Base-by-base conservation (phyloP, 2,113 vertebrate species). In the Macheiramphus alcinus region DNA sequence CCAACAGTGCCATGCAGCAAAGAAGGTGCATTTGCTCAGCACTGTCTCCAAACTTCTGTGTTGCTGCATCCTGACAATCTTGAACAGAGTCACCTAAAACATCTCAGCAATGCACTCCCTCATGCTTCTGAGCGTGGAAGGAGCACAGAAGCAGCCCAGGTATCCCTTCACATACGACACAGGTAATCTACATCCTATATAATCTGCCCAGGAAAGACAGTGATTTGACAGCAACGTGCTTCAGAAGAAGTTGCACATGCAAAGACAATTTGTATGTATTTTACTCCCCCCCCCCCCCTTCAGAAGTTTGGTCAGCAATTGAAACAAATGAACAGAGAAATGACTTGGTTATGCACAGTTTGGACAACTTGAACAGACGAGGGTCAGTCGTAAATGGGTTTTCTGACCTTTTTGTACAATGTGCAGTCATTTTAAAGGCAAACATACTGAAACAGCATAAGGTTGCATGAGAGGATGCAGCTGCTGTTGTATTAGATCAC, bases 21-120 rank as follows among this genome's bases (percentile, higher is more conserved):
- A 86, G n/a, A 18, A 70, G 27, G 38, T 42, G 48, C 17, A 42
- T 42, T 81, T 13, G 2, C 16, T 82, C 66, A 27, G 32, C 31
- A 11, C 10, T 43, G 36, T 16, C 53, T 18, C 53, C 40, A 66
- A 66, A 88, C 20, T 73, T 11, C 38, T 1, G 21, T 45, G 62
- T 53, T 61, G 18, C 31, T 76, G 20, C 48, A 48, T 43, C 10
- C 11, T 83, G 36, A 80, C 17, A 9, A 25, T 52, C 29, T 38
- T 55, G 10, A 66, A 66, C 1, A 75, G 31, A 63, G 42, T 26
- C 36, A 88, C 40, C 11, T 48, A 21, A 72, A 86, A 58, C 48
- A 40, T 7, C 15, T 3, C 19, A 55, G 36, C 29, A 68, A 40
- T 1, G 1, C 0, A 0, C 4, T 80, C 26, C 32, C 23, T 63